Percentiles rank a stretch among this genome's conserved stretches.
Evolutionary conservation across 2,797 vertebrate species (phyloP).

Genomic region (Benthosema pterotum): DNA sequence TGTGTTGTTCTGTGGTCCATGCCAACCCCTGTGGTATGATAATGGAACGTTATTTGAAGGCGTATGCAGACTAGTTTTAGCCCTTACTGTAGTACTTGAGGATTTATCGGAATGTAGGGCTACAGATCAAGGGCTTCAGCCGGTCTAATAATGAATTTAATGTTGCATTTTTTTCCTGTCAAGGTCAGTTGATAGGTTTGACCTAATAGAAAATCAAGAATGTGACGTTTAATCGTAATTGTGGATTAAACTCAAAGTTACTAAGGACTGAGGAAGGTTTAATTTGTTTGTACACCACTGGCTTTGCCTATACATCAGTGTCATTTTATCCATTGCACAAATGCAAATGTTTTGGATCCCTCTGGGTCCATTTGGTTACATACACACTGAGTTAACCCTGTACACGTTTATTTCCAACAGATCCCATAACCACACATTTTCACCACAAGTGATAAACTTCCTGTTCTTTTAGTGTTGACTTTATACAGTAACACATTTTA

Average conservation of each 20-base stretch:
- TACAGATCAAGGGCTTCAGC: neutral
- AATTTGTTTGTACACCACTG: too few species aligned
- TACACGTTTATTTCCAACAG: slow-evolving; percentile 31
- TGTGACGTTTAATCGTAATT: slow-evolving; percentile 11
- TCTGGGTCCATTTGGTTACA: too few species aligned
- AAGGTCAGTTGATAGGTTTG: slow-evolving; percentile 11
- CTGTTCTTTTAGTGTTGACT: slow-evolving; percentile 26
- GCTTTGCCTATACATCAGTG: too few species aligned
- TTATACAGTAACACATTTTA: slow-evolving; percentile 36
- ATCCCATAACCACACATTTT: slow-evolving; percentile 26
- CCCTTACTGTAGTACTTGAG: slow-evolving; percentile 1
- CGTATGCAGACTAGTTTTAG: slow-evolving; percentile 7
- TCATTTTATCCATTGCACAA: too few species aligned
- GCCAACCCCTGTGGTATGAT: slow-evolving; percentile 43
- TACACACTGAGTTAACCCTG: slow-evolving; percentile 7
- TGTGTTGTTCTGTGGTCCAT: slow-evolving; percentile 50
- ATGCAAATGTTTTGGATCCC: too few species aligned
- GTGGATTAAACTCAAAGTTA: slow-evolving; percentile 9
- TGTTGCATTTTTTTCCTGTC: too few species aligned
- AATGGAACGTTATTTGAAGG: slow-evolving; percentile 35
- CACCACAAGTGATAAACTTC: slow-evolving; percentile 4
- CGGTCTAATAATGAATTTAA: slow-evolving; percentile 1
- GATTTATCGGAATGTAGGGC: slow-evolving; percentile 22
- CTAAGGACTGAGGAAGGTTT: neutral
- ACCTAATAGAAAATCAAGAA: slow-evolving; percentile 28